Percentiles rank a stretch among this genome's conserved stretches.
Conservation (phyloP, 2,888 invertebrate species). For the Agrotis ipsilon region DNA sequence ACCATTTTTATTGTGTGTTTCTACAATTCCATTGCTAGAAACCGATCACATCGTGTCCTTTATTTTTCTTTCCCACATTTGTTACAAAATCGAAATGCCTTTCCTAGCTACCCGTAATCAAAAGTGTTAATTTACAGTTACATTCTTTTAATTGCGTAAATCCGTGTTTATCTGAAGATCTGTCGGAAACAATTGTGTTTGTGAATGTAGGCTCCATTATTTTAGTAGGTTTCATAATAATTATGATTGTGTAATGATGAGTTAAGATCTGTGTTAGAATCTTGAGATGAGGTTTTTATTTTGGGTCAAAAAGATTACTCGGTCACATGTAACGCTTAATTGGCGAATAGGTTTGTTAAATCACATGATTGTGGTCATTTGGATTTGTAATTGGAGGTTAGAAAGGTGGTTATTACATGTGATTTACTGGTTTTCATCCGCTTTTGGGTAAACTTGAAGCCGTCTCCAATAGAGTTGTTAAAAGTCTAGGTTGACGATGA, state of each 20-base stretch:
- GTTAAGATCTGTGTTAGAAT: conserved; percentile 46
- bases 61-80: conserved; percentile 45
- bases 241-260: conserved; percentile 50
- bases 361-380: conserved; percentile 10
- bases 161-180: conserved; percentile 62
- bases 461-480: not conserved
- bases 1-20: conserved; percentile 53
- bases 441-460: not conserved
- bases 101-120: conserved; percentile 30
- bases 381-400: conserved; percentile 1
- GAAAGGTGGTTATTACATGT: not conserved
- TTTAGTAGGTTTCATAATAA: conserved; percentile 63
- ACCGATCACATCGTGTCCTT: conserved; percentile 49
- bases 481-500: not conserved
- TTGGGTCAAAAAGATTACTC: conserved; percentile 32
- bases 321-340: conserved; percentile 25
- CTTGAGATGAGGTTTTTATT: conserved; percentile 33
- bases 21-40: conserved; percentile 41
- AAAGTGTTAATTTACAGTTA: conserved; percentile 66
- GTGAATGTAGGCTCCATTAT: conserved; percentile 62
- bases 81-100: conserved; percentile 52
- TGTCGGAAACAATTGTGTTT: conserved; percentile 64
- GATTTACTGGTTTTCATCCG: not conserved
- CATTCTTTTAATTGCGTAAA: conserved; percentile 69
- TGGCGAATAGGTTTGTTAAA: conserved; percentile 10